These are phyloP conservation scores for Papilio dardanus DNA, from an alignment of 1,140 invertebrate species.

Conservation along the genomic window DNA sequence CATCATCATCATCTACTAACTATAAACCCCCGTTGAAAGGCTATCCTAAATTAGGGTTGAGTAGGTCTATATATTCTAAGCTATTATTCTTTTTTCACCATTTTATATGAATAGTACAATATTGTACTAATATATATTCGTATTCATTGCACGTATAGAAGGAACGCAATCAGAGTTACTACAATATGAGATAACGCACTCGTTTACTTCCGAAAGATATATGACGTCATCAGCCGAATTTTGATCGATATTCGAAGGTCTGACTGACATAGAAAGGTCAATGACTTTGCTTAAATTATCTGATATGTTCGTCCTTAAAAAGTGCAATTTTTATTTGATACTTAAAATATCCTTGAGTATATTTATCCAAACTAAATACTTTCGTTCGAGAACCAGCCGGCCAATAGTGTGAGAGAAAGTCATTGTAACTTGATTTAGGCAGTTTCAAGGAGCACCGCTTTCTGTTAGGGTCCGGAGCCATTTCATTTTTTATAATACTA, in stretches of 20 bases:
- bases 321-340: too few species aligned
- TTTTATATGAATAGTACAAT: too few species aligned
- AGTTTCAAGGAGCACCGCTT: not conserved
- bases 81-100: too few species aligned
- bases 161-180: not conserved
- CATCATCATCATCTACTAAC: too few species aligned
- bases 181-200: not conserved
- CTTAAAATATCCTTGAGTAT: too few species aligned
- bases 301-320: not conserved
- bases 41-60: too few species aligned
- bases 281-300: not conserved
- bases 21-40: too few species aligned
- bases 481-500: not conserved
- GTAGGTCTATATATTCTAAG: too few species aligned
- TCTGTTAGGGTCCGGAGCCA: not conserved
- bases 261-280: conserved; percentile 7
- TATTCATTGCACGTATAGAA: not conserved
- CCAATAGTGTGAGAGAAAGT: not conserved
- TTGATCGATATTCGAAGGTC: not conserved
- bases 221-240: conserved; percentile 3
- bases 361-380: not conserved
- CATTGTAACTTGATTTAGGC: not conserved
- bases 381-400: not conserved
- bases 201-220: not conserved
- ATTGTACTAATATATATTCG: not conserved